Base-by-base conservation (phyloP, 1,140 invertebrate species). In the Acromyrmex echinatior region DNA sequence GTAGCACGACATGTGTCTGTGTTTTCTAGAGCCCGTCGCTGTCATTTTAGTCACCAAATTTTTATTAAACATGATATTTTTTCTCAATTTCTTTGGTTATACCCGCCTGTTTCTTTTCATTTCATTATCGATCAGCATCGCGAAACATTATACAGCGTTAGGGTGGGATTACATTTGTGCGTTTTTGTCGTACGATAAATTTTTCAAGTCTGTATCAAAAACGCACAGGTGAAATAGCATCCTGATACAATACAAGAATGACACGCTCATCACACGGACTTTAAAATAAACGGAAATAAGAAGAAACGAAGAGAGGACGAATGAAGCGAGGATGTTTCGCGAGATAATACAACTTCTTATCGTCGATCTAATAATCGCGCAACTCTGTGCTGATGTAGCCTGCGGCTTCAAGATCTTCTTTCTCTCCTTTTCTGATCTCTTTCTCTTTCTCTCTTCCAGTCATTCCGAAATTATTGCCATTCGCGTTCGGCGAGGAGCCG, bases 381-480 rank as follows among this genome's bases (percentile, higher is more conserved):
- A 21, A 18, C 25, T 78, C 10, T 9, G 21, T 45, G 58, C 14
- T 31, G 45, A 70, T 39, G 18, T 60, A 39, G 45, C 14, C 7
- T 35, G 31, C 10, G 21, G 45, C 39, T 25, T 73, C 58, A 18
- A 49, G 28, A 74, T 3, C 21, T 21, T 21, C 71, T 56, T 76
- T 84, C 45, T 51, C 18, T 68, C 71, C 66, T 25, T 60, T 68
- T 86, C 87, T 81, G 70, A 87, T 74, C 6, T 79, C 66, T 80
- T 68, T 87, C 85, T 84, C 78, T 91, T 93, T 93, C 92, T 95
- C 84, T 95, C 80, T 95, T 96, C 81, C 96, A 97, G 96, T 97
- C 77, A 95, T 96, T 87, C 96, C 96, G 80, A 96, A 96, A 93
- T 95, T 97, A 87, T 95, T 96, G 86, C 96, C 96, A 84, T 97